Percentiles rank a stretch among this genome's conserved stretches.
These are phyloP conservation scores for Metallyticus violacea DNA, from an alignment of 2,888 invertebrate genomes.

Conservation along the genomic window DNA sequence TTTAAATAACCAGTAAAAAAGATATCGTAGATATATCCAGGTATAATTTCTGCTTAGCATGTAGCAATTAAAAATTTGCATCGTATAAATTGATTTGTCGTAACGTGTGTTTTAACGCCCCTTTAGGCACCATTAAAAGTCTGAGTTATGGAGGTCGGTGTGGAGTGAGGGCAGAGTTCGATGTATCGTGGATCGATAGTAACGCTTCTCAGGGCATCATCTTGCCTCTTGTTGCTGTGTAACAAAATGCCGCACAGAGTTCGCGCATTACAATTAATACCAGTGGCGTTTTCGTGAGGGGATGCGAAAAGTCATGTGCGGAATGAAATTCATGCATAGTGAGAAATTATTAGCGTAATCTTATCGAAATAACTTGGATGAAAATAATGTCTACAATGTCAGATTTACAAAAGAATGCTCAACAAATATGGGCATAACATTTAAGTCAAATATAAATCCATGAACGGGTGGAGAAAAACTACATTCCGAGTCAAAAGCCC, in stretches of 20 bases:
- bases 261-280: not conserved
- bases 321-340: too few relatives aligned
- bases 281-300: not conserved
- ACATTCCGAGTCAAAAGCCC: too few relatives aligned
- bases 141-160: slow-evolving; percentile 2
- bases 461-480: too few relatives aligned
- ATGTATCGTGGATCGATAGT: not conserved
- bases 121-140: not conserved
- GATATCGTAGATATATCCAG: not conserved
- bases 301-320: not conserved
- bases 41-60: slow-evolving; percentile 16
- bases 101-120: slow-evolving; percentile 4
- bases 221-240: not conserved
- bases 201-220: not conserved
- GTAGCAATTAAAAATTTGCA: not conserved
- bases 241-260: not conserved
- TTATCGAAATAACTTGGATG: too few relatives aligned
- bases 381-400: too few relatives aligned
- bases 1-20: slow-evolving; percentile 15
- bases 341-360: too few relatives aligned
- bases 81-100: slow-evolving; percentile 2
- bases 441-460: too few relatives aligned
- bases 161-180: not conserved
- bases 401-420: too few relatives aligned
- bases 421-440: too few relatives aligned